Percentiles rank a stretch among this genome's conserved stretches.
These are phyloP conservation scores for Drosophila yakuba DNA, from an alignment of 1,140 invertebrate species.

Conservation along the genomic window DNA sequence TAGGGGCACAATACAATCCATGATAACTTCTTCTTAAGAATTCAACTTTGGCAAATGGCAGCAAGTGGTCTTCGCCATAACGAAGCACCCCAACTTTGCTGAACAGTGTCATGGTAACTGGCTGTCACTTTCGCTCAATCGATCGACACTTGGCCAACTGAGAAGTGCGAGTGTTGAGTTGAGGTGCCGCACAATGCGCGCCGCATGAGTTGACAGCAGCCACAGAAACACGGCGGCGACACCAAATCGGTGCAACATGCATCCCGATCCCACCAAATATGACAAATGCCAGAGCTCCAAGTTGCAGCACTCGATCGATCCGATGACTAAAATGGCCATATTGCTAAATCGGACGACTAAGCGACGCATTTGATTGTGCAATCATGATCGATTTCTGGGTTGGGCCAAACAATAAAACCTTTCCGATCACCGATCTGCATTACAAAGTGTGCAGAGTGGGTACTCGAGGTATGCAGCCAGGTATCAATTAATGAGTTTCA, in stretches of 20 bases:
- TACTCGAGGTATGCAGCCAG: slow-evolving; percentile 27
- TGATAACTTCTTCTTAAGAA: not conserved
- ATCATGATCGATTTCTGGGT: slow-evolving; percentile 44
- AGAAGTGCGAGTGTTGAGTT: slow-evolving; percentile 42
- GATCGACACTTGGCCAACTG: slow-evolving; percentile 40
- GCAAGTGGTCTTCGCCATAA: slow-evolving; percentile 2
- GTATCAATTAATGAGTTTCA: slow-evolving; percentile 29
- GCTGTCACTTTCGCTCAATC: slow-evolving; percentile 74
- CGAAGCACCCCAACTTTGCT: slow-evolving; percentile 15
- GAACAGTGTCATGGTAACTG: slow-evolving; percentile 55
- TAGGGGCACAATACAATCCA: too few relatives aligned
- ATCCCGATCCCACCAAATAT: slow-evolving; percentile 71
- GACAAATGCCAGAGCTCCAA: slow-evolving; percentile 71
- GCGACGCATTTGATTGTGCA: slow-evolving; percentile 58
- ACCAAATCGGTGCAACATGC: slow-evolving; percentile 69
- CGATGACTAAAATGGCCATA: slow-evolving; percentile 70
- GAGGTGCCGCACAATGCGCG: slow-evolving; percentile 59
- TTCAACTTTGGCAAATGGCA: not conserved
- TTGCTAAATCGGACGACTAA: slow-evolving; percentile 34
- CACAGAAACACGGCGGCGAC: slow-evolving; percentile 47
- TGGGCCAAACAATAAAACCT: slow-evolving; percentile 38
- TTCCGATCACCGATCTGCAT: slow-evolving; percentile 40
- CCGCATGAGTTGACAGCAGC: slow-evolving; percentile 60
- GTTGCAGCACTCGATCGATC: slow-evolving; percentile 67
- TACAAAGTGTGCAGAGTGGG: slow-evolving; percentile 31